Base-by-base conservation (phyloP, 2,888 invertebrate genomes). In the Entomobrya multifasciata region DNA sequence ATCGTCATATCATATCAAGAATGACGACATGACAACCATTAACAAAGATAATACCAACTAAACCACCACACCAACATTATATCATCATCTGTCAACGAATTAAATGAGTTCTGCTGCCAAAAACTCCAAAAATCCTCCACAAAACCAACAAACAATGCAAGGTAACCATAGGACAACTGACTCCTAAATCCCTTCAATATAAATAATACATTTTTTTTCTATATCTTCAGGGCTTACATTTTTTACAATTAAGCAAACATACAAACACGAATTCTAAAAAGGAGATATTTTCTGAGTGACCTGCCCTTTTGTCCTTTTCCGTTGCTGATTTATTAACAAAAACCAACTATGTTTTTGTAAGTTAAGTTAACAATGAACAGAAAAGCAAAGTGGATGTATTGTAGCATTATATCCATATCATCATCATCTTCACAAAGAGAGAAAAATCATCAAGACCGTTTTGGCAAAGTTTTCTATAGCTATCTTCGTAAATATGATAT, bases 291-390 rank as follows among this genome's bases (percentile, higher is more conserved):
- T 44, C 70, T 47, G 25, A 44, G 22, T 70, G 70, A 70, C 47
- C 70, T 70, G 70, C 47, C 70, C 47, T 70, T 30, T 67, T 82
- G 81, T 67, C 82, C 82, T 74, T 81, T 74, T 30, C 74, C 74
- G 62, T 60, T 47, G 60, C 62, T 82, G 82, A 82, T 82, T 82
- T 82, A 82, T 82, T 82, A 62, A 36, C 82, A 60, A 25, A 70
- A 2, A n/a, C n/a, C n/a, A n/a, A n/a, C n/a, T n/a, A n/a, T n/a
- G n/a, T n/a, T n/a, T n/a, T n/a, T n/a, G n/a, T n/a, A n/a, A n/a
- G n/a, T n/a, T n/a, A n/a, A n/a, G n/a, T n/a, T n/a, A n/a, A n/a
- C n/a, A n/a, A n/a, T n/a, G n/a, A n/a, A n/a, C n/a, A n/a, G n/a
- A n/a, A n/a, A n/a, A n/a, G n/a, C n/a, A n/a, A n/a, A n/a, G n/a